A percentile compares a stretch with the other conserved stretches of the same genome.
Conservation (phyloP, 2,797 vertebrate species). For the Salarias fasciatus region DNA sequence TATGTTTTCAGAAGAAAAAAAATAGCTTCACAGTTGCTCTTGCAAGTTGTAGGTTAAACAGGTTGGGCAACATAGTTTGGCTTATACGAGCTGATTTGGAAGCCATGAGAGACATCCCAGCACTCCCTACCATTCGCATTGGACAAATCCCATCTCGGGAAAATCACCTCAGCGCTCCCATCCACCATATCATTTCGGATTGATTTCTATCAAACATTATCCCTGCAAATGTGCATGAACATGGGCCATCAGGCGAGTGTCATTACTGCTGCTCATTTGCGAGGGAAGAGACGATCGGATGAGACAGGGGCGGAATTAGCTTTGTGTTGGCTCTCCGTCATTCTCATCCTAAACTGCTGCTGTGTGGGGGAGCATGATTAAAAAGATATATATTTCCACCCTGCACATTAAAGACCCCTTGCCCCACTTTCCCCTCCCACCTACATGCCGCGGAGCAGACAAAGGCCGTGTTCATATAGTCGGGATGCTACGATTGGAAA, state of each 20-base stretch:
- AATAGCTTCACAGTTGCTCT: no score
- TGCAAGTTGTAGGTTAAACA: conserved; percentile 3
- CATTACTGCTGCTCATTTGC: conserved; percentile 87
- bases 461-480: conserved; percentile 39
- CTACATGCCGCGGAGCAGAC: conserved; percentile 33
- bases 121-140: conserved; percentile 23
- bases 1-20: no score
- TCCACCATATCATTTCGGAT: conserved; percentile 66
- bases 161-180: conserved; percentile 57
- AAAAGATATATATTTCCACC: conserved; percentile 91
- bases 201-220: conserved; percentile 79
- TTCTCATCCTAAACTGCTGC: conserved; percentile 86
- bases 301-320: conserved; percentile 93
- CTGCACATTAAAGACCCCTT: conserved; percentile 87
- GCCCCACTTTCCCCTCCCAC: conserved; percentile 78
- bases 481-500: conserved; percentile 39
- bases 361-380: conserved; percentile 91
- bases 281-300: conserved; percentile 87
- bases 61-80: conserved; percentile 3
- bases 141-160: conserved; percentile 53
- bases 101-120: conserved; percentile 28
- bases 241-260: conserved; percentile 87
- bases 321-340: conserved; percentile 90
- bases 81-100: conserved; percentile 17
- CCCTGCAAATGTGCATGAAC: conserved; percentile 79